phyloP scores from a whole-genome alignment of 2,113 vertebrate genomes.

The Carassius carassius region DNA sequence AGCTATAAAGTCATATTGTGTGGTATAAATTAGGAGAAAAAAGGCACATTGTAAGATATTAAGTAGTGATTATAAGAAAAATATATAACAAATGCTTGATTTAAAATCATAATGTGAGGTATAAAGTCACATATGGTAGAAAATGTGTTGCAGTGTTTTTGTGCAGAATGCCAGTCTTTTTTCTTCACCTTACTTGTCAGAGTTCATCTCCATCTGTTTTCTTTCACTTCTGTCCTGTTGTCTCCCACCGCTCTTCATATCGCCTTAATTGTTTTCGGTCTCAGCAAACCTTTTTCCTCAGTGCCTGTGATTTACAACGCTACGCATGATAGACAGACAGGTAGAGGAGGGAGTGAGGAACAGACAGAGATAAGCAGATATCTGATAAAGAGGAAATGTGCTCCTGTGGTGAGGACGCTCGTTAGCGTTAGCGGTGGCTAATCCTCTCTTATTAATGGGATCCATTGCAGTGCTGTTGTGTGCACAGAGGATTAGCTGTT shows the following conservation, averaged over 20 bases:
- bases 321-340: neutral
- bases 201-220: neutral
- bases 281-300: constrained; percentile 2
- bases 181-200: neutral
- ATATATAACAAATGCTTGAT: neutral
- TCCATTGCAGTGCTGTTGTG: constrained; percentile 60
- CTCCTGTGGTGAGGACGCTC: constrained; percentile 23
- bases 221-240: neutral
- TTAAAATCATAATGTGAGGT: neutral
- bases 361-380: constrained; percentile 9
- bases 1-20: neutral
- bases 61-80: neutral
- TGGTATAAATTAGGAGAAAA: neutral
- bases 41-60: neutral
- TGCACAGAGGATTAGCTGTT: constrained; percentile 68
- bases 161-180: neutral
- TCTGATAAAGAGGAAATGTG: constrained; percentile 16
- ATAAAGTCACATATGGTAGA: neutral
- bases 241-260: neutral
- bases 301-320: neutral
- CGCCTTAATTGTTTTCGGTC: neutral
- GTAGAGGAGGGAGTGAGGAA: constrained; percentile 8
- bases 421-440: constrained; percentile 55
- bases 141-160: neutral
- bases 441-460: constrained; percentile 66